These are phyloP conservation scores for Triops cancriformis DNA, from an alignment of 1,140 invertebrate species.

Conservation along the genomic window DNA sequence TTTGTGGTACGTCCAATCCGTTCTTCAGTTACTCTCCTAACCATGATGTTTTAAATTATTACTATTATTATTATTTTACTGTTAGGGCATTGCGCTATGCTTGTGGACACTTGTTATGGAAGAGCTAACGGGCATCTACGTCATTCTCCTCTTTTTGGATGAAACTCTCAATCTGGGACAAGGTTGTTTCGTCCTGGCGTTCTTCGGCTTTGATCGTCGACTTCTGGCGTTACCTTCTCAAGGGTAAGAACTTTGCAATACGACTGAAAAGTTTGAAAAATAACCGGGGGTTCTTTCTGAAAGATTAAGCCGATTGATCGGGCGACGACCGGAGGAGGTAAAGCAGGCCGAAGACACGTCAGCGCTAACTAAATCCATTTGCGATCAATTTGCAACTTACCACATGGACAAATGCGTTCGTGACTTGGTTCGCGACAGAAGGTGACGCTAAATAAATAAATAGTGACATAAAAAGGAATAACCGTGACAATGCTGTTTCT, in stretches of 20 bases:
- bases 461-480: too few relatives aligned
- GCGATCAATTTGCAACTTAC: constrained; percentile 79
- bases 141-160: constrained; percentile 84
- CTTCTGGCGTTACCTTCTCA: background rate
- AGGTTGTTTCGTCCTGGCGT: constrained; percentile 67
- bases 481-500: background rate
- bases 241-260: background rate
- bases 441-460: constrained; percentile 37
- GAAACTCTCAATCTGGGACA: constrained; percentile 81
- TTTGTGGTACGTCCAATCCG: constrained; percentile 62
- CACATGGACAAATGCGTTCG: constrained; percentile 69
- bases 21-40: background rate
- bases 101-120: constrained; percentile 78
- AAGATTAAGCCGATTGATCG: background rate
- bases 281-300: background rate
- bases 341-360: constrained; percentile 51
- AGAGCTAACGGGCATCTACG: constrained; percentile 75
- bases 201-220: constrained; percentile 63
- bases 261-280: background rate
- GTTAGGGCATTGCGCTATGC: constrained; percentile 70
- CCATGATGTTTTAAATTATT: too few relatives aligned
- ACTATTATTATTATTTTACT: too few relatives aligned
- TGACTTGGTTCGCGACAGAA: constrained; percentile 65
- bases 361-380: constrained; percentile 66
- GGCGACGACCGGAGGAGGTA: background rate